A percentile compares a stretch with the other conserved stretches of the same genome.
These are phyloP conservation scores for Heliconius hermathena DNA, from an alignment of 1,140 invertebrate genomes.

Conservation along the genomic window DNA sequence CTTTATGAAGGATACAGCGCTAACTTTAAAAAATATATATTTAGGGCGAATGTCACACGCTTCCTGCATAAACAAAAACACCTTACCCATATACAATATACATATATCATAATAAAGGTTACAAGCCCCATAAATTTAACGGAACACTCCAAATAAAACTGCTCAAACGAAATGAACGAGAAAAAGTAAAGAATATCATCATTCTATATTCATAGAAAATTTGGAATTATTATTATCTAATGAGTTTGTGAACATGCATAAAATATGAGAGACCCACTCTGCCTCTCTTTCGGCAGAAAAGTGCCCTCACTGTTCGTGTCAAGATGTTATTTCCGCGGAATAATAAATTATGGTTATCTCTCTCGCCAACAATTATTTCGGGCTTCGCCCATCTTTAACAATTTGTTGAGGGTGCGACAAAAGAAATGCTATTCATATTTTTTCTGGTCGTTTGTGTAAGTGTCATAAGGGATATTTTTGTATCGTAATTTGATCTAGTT, in stretches of 20 bases:
- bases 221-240: conserved; percentile 37
- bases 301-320: conserved; percentile 40
- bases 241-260: conserved; percentile 47
- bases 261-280: conserved; percentile 41
- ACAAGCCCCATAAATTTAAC: neutral
- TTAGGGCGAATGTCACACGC: neutral
- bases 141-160: neutral
- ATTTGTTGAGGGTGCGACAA: conserved; percentile 35
- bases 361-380: conserved; percentile 34
- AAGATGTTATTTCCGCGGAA: conserved; percentile 41
- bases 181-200: conserved; percentile 17
- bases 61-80: neutral
- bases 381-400: conserved; percentile 39
- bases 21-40: too few relatives aligned
- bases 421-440: conserved; percentile 14
- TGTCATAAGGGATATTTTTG: neutral
- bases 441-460: neutral
- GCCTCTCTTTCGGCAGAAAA: conserved; percentile 36
- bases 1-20: too few relatives aligned
- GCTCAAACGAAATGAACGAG: neutral
- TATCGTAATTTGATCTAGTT: neutral
- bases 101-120: neutral
- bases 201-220: conserved; percentile 30
- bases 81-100: neutral
- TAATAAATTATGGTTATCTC: conserved; percentile 45